Evolutionary conservation across 2,888 invertebrate genomes (phyloP).

Genomic region (Nematopogon swammerdamellus): DNA sequence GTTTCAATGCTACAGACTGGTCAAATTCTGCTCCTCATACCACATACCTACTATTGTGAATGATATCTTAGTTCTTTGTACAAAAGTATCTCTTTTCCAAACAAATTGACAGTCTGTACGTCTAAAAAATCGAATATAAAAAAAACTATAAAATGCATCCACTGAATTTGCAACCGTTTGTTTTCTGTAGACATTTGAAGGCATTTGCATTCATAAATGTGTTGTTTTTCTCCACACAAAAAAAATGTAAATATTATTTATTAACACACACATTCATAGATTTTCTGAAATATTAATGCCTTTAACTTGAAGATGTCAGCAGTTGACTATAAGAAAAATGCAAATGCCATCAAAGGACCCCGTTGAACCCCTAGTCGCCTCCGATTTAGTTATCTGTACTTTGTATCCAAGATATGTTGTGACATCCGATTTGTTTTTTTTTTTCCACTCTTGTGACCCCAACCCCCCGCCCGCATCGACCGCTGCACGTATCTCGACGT

Average conservation of each 20-base stretch:
- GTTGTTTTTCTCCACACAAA: too few species aligned
- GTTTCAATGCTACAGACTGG: neutral
- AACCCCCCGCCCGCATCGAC: slow-evolving; percentile 27
- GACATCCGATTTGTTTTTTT: slow-evolving; percentile 50
- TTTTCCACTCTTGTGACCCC: slow-evolving; percentile 26
- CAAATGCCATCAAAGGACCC: too few species aligned
- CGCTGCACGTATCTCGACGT: too few species aligned
- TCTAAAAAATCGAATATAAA: neutral
- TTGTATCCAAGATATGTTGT: slow-evolving; percentile 22
- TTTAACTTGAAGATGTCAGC: too few species aligned
- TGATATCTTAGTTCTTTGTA: neutral
- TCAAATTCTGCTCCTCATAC: neutral
- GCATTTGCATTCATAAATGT: neutral
- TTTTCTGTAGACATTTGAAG: neutral
- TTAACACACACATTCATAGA: too few species aligned
- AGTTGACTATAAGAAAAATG: too few species aligned
- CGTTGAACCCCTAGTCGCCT: too few species aligned
- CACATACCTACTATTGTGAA: neutral
- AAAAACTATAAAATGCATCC: neutral
- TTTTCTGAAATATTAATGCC: too few species aligned
- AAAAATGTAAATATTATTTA: too few species aligned
- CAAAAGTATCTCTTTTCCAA: too few species aligned
- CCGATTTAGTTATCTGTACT: too few species aligned
- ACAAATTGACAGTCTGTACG: neutral
- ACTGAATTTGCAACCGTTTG: neutral